Base-by-base conservation (phyloP, 2,113 vertebrate genomes). In the Sakesphorus luctuosus region DNA sequence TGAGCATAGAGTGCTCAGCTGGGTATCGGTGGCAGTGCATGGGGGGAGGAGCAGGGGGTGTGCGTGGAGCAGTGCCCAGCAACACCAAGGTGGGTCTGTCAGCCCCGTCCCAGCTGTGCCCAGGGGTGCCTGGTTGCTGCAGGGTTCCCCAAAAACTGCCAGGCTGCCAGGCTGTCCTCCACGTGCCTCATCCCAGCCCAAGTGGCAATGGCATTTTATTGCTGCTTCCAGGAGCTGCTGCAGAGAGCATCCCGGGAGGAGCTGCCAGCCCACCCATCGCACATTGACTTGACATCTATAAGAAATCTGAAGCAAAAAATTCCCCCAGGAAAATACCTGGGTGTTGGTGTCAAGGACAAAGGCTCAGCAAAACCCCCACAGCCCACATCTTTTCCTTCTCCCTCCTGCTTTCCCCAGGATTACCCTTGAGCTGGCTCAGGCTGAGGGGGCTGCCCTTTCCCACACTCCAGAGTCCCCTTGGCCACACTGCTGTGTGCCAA, bases 301-400 rank as follows among this genome's bases (percentile, higher is more conserved):
- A 88, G 69, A 50, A 65, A 55, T 63, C 29, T 18, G 29, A 78
- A 87, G 77, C 65, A 46, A 66, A 29, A 86, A 83, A 84, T 88
- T 69, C 46, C 73, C 29, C 43, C 23, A 43, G 67, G 67, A 59
- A 83, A 1, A 3, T 36, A 31, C 2, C 8, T 53, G 33, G 20
- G 17, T 62, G 19, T 36, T 0, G 0, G 23, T 38, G n/a, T 81
- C 68, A 81, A 91, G 71, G 49, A 25, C 0, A 0, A 29, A 40
- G 59, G 53, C 67, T 88, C 28, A 31, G 67, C 49, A 89, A 52
- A 89, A 23, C 43, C 55, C 49, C 52, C 0, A 0, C 44, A 46
- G 44, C 3, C 10, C 2, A 15, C 31, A 24, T 25, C 35, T 43
- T 29, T 69, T 31, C 43, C 43, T 18, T n/a, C 26, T 84, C n/a